Evolutionary conservation across 2,113 vertebrate species (phyloP).

Genomic region (Raja brachyura): DNA sequence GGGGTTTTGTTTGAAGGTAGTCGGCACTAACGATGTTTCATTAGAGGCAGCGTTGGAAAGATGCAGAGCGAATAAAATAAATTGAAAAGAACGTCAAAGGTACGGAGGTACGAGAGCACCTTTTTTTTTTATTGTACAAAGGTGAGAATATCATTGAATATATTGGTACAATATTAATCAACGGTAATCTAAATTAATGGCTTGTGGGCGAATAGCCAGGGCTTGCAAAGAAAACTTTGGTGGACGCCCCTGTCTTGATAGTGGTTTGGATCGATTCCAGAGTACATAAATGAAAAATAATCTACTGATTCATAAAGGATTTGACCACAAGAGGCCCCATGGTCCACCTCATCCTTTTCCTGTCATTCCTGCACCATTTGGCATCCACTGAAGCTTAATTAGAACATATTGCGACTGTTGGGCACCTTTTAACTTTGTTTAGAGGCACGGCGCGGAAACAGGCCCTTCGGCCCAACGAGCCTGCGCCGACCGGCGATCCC

Average conservation of each 20-base stretch:
- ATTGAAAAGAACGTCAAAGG: neutral
- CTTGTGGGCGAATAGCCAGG: conserved; percentile 32
- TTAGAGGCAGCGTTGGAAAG: neutral
- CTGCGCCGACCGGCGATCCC: too few relatives aligned
- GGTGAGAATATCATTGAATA: conserved; percentile 36
- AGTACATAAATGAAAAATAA: conserved; percentile 37
- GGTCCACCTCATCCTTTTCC: conserved; percentile 36
- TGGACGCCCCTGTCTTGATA: conserved; percentile 37
- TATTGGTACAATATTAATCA: conserved; percentile 39
- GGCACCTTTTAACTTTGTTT: too few relatives aligned
- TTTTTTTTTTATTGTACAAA: neutral
- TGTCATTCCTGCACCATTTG: conserved; percentile 37
- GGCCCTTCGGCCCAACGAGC: too few relatives aligned
- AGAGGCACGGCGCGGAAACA: too few relatives aligned
- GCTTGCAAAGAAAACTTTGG: conserved; percentile 35
- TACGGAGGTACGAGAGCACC: neutral
- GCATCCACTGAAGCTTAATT: conserved; percentile 29
- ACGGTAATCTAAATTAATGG: conserved; percentile 36
- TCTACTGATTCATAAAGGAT: conserved; percentile 39
- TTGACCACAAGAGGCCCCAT: conserved; percentile 37
- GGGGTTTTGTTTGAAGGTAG: neutral
- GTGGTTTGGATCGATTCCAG: conserved; percentile 39
- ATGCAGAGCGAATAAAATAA: neutral
- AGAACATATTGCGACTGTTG: conserved; percentile 12
- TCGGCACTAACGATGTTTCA: conserved; percentile 23